A percentile compares a stretch with the other conserved stretches of the same genome.
phyloP scores from a whole-genome alignment of 2,113 vertebrate genomes.

The Saimiri boliviensis region DNA sequence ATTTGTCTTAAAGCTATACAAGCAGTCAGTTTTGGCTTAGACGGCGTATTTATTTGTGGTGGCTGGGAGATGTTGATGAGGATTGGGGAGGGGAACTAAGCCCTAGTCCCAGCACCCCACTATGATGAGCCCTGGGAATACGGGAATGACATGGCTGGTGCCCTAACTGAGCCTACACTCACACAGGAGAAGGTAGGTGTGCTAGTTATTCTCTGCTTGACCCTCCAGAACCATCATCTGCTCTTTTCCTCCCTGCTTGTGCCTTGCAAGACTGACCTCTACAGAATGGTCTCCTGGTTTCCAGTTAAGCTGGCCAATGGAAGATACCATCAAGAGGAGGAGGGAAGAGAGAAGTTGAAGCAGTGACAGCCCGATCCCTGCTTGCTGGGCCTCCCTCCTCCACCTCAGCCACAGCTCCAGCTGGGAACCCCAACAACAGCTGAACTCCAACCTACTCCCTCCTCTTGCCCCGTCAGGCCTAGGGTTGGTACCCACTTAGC shows the following conservation, averaged over 20 bases:
- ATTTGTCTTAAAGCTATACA: background rate
- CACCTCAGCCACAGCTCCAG: background rate
- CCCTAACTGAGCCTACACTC: background rate
- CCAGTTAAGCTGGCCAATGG: background rate
- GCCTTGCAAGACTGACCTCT: background rate
- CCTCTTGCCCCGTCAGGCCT: too few species aligned
- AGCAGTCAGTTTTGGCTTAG: background rate
- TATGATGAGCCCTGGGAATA: rapidly evolving
- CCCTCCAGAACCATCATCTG: background rate
- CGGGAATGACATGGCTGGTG: background rate
- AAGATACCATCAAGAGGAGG: background rate
- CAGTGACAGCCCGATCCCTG: background rate
- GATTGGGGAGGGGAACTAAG: background rate
- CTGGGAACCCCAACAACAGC: background rate
- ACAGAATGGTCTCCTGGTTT: background rate
- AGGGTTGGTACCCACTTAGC: background rate
- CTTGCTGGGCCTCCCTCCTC: background rate
- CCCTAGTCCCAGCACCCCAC: background rate
- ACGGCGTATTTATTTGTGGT: rapidly evolving
- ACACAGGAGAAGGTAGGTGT: rapidly evolving
- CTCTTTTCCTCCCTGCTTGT: background rate
- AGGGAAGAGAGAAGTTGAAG: background rate
- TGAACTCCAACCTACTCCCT: background rate
- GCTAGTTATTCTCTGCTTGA: background rate
- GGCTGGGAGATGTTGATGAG: background rate